A percentile compares a stretch with the other conserved stretches of the same genome.
These are phyloP conservation scores for Netelia melanura DNA, from an alignment of 2,888 invertebrate genomes.

Conservation along the genomic window DNA sequence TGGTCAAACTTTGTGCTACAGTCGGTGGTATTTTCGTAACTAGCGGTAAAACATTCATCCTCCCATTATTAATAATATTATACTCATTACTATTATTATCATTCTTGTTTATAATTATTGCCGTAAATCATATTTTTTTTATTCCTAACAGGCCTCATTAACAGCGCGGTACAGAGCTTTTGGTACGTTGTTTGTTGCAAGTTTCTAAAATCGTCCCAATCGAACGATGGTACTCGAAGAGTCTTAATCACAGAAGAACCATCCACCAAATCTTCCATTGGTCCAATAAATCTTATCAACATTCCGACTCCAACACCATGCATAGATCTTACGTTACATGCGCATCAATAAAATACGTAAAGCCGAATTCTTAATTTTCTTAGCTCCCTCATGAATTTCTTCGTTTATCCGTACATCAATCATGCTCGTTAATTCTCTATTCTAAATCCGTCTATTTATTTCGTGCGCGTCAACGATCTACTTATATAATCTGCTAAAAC, in stretches of 20 bases:
- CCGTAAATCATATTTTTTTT: conserved; percentile 17
- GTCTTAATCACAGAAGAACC: conserved; percentile 21
- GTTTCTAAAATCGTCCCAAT: conserved; percentile 70
- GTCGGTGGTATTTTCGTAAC: conserved; percentile 97
- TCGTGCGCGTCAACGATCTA: too few relatives aligned
- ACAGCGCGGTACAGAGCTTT: conserved; percentile 78
- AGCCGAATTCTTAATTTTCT: background rate
- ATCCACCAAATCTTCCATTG: conserved; percentile 24
- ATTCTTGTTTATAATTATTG: background rate
- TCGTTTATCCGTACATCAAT: background rate
- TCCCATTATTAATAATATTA: conserved; percentile 6
- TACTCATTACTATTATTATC: conserved; percentile 1
- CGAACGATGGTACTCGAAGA: conserved; percentile 61
- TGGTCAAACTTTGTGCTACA: conserved; percentile 95
- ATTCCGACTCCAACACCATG: conserved; percentile 70
- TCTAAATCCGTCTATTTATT: too few relatives aligned
- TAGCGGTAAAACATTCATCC: conserved; percentile 86
- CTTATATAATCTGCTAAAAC: too few relatives aligned
- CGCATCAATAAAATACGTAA: conserved; percentile 67
- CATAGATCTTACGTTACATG: conserved; percentile 74
- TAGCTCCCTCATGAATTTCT: background rate
- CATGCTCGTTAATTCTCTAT: too few relatives aligned
- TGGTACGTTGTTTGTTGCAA: conserved; percentile 79
- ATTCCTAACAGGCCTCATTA: conserved; percentile 76
- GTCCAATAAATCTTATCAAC: conserved; percentile 75